A percentile compares a stretch with the other conserved stretches of the same genome.
Evolutionary conservation across 1,140 invertebrate species (phyloP).

Genomic region (Neotoxoptera formosana): DNA sequence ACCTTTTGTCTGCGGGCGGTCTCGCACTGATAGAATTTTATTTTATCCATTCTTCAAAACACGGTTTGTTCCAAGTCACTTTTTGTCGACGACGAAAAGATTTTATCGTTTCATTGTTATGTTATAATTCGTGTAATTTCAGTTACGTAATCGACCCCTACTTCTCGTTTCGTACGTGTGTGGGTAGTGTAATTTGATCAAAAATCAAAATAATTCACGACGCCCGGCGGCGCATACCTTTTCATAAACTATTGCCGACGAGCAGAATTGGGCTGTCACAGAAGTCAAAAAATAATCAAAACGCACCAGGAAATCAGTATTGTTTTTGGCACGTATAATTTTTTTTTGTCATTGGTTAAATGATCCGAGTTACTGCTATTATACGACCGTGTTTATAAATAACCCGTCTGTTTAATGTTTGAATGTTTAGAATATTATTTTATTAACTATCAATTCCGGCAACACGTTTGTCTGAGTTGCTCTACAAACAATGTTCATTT

Average conservation of each 20-base stretch:
- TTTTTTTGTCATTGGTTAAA: neutral
- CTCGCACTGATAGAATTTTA: neutral
- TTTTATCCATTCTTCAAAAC: neutral
- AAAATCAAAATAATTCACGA: neutral
- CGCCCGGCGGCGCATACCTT: neutral
- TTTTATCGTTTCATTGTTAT: neutral
- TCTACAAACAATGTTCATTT: neutral
- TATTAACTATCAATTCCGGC: conserved; percentile 35
- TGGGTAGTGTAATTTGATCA: neutral
- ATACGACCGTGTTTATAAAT: conserved; percentile 25
- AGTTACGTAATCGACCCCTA: neutral
- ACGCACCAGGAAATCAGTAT: neutral
- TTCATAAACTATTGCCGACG: neutral
- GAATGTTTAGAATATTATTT: neutral
- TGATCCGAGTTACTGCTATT: neutral
- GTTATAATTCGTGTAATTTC: neutral
- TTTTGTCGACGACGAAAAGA: conserved; percentile 3
- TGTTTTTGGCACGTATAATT: conserved; percentile 21
- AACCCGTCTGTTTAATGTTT: neutral
- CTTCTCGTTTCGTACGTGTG: neutral
- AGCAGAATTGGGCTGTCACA: neutral
- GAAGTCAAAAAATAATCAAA: neutral
- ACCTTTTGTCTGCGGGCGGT: neutral
- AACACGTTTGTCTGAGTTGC: neutral
- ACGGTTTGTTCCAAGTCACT: neutral